A percentile compares a stretch with the other conserved stretches of the same genome.
phyloP scores from a whole-genome alignment of 2,797 vertebrate species.

The Anabacerthia variegaticeps region DNA sequence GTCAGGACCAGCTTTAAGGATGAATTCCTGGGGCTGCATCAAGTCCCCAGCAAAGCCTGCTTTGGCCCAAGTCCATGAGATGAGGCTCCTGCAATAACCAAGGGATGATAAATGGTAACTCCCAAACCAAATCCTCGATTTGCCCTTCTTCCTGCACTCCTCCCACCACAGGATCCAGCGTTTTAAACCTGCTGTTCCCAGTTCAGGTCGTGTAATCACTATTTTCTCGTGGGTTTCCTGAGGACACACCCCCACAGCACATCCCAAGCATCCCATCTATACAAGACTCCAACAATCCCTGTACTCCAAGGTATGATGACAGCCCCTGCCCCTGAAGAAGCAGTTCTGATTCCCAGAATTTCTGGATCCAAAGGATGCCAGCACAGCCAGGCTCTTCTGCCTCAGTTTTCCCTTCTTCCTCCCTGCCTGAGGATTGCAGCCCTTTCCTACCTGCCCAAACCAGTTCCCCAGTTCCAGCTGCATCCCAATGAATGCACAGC shows the following conservation, averaged over 20 bases:
- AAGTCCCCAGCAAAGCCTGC: not conserved
- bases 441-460: not conserved
- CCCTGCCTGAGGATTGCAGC: not conserved
- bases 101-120: not conserved
- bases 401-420: not conserved
- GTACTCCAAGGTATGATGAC: rapidly evolving
- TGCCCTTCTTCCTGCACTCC: not conserved
- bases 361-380: not conserved
- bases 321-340: rapidly evolving
- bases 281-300: not conserved
- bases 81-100: not conserved
- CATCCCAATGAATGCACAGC: not conserved
- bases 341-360: not conserved
- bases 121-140: not conserved
- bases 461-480: rapidly evolving
- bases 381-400: not conserved
- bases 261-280: not conserved
- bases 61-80: not conserved
- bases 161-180: rapidly evolving
- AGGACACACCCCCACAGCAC: rapidly evolving
- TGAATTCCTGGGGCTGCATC: not conserved
- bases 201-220: not conserved
- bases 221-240: not conserved
- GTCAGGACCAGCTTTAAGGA: not conserved
- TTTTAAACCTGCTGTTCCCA: not conserved